These are phyloP conservation scores for Nibea coibor DNA, from an alignment of 2,113 vertebrate species.

Conservation along the genomic window DNA sequence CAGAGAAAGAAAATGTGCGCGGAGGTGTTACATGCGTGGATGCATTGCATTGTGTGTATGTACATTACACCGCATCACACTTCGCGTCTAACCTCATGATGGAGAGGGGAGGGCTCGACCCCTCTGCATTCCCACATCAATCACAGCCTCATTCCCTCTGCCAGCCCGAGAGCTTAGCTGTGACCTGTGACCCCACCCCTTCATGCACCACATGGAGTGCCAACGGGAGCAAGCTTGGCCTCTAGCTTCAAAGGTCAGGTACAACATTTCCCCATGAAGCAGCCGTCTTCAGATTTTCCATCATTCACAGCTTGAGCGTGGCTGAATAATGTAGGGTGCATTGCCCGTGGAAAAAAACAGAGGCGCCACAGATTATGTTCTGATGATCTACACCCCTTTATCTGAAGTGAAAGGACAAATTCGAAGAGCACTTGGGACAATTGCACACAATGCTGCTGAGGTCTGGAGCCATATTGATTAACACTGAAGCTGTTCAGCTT, in stretches of 20 bases:
- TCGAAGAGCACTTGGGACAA: not conserved
- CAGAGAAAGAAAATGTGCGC: not conserved
- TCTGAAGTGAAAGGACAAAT: slow-evolving; percentile 9
- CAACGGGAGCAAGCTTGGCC: slow-evolving; percentile 49
- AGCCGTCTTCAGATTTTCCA: slow-evolving; percentile 48
- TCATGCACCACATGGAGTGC: slow-evolving; percentile 58
- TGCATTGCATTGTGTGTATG: slow-evolving; percentile 25
- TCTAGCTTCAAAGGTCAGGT: slow-evolving; percentile 59
- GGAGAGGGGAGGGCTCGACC: slow-evolving; percentile 52
- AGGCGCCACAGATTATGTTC: slow-evolving; percentile 12
- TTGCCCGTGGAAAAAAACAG: slow-evolving; percentile 19
- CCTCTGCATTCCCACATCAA: slow-evolving; percentile 63
- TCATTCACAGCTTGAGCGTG: slow-evolving; percentile 44
- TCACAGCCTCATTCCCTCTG: slow-evolving; percentile 64
- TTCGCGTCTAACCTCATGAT: slow-evolving; percentile 58
- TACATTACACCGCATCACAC: slow-evolving; percentile 45
- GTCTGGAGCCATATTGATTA: not conserved
- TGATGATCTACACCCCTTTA: slow-evolving; percentile 10
- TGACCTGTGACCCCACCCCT: slow-evolving; percentile 62
- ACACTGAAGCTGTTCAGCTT: slow-evolving; percentile 1
- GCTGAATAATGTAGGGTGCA: slow-evolving; percentile 46
- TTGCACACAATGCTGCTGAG: slow-evolving; percentile 18
- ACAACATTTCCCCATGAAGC: slow-evolving; percentile 54
- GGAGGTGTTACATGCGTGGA: slow-evolving; percentile 6
- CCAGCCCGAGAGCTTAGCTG: slow-evolving; percentile 40